Evolutionary conservation across 2,113 vertebrate species (phyloP), one percentile per base, ranked within the genome.

Genomic region (Megaptera novaeangliae): DNA sequence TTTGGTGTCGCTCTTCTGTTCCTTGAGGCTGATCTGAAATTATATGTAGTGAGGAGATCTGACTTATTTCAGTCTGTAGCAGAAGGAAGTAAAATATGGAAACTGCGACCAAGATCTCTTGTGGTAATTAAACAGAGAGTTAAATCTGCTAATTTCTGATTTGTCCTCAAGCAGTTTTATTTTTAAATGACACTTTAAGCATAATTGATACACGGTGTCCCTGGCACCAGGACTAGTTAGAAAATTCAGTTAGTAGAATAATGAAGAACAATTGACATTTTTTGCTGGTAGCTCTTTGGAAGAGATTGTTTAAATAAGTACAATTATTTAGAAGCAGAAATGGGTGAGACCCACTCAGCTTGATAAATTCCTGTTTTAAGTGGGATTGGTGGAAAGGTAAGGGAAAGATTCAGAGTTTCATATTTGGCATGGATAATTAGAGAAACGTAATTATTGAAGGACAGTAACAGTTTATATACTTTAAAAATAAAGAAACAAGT

Each of bases 131-230:
- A 85, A 55, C 81, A 69, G 82, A 74, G 17, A 91, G 31, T 74
- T 94, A 82, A 86, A 72, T 75, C 29, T 78, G 41, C 23, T 91
- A 46, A 71, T 82, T 90, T 96, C 39, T 97, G n/a, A 55, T 55
- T 91, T 93, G 34, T 94, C 66, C n/a, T 82, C 34, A 78, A 84
- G 85, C 41, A 91, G 11, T 95, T 83, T 94, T 97, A 95, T 92
- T 95, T 91, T 90, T 92, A 94, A 94, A 55, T 86, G 63, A 49
- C 23, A 87, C 84, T 90, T 97, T 84, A 81, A 85, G 21, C 34
- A 34, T 77, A 94, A 68, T 39, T 72, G 52, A 95, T 83, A 66
- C 49, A 88, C 23, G 75, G 17, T 78, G 34, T 95, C 66, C 69
- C 55, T 82, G 36, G 44, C 34, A 95, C 27, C 44, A 69, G 41